phyloP scores from a whole-genome alignment of 2,797 vertebrate genomes.

The Urophycis tenuis region DNA sequence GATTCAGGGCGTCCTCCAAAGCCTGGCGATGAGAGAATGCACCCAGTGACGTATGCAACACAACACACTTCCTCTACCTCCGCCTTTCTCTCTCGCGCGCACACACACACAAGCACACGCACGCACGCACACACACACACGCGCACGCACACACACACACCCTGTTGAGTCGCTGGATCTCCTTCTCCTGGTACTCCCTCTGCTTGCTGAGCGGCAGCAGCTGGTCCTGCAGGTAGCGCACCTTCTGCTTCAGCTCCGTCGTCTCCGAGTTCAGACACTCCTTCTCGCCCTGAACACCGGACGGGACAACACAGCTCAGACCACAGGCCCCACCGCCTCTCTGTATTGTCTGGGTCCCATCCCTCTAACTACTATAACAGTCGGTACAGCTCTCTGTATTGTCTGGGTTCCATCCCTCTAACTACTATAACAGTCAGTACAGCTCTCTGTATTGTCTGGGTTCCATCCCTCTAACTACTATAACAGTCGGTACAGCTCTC shows the following conservation, averaged over 20 bases:
- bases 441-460: no score
- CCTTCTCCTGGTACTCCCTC: conserved; percentile 93
- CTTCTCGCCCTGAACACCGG: conserved; percentile 78
- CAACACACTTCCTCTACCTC: neutral
- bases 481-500: no score
- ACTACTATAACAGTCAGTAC: no score
- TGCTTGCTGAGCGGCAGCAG: conserved; percentile 87
- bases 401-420: no score
- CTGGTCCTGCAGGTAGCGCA: conserved; percentile 90
- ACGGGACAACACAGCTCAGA: conserved; percentile 13
- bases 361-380: no score
- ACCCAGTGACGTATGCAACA: neutral
- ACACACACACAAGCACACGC: neutral
- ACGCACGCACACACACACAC: neutral
- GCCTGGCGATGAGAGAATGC: conserved; percentile 66
- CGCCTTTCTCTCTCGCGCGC: no score
- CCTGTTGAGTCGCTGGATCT: conserved; percentile 95
- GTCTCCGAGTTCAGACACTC: conserved; percentile 84
- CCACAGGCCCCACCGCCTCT: neutral
- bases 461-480: no score
- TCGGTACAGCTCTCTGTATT: no score
- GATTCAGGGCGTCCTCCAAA: conserved; percentile 87
- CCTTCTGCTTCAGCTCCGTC: conserved; percentile 87
- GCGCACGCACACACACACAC: conserved; percentile 53
- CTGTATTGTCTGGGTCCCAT: no score